Evolutionary conservation across 2,888 invertebrate species (phyloP), one percentile per base, ranked within the genome.

Genomic region (Scotopteryx bipunctaria): DNA sequence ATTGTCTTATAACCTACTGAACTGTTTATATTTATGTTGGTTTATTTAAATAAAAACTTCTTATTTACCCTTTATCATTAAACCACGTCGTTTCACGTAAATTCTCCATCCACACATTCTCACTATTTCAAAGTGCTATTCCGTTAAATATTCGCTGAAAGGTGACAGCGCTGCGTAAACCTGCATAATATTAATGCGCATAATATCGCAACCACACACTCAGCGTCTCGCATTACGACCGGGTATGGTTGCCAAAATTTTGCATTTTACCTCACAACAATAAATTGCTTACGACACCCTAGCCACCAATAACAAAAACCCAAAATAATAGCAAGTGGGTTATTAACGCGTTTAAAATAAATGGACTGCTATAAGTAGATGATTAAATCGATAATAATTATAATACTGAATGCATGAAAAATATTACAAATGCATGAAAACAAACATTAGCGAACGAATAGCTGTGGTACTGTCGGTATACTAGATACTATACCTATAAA

Each of bases 171-270:
- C 40, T 61, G 48, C 55, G 58, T 56, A 62, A 66, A 67, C 69
- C 59, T 63, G 65, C 59, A 69, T 61, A 69, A 66, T 70, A 73
- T 69, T 67, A 68, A 72, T 73, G 71, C 61, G 60, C 65, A 63
- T 65, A 74, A 72, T 67, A 69, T 67, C 55, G 49, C 63, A 55
- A 57, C 69, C 64, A 62, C 71, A 70, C 63, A 71, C 73, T 71
- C 69, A 73, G 71, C 59, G 66, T 71, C 66, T 73, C 66, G 59
- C 63, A 59, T 71, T 68, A 70, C 63, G 54, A 57, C 44, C 75
- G 71, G 59, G 63, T 69, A 67, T 58, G 63, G 73, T 74, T 74
- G 73, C 73, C 73, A 74, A 74, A 71, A 74, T 70, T 71, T 71
- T 67, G 69, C 67, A 71, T 74, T 70, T 71, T 71, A 67, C 68